Evolutionary conservation across 2,113 vertebrate genomes (phyloP).

Genomic region (Cathartes aura): DNA sequence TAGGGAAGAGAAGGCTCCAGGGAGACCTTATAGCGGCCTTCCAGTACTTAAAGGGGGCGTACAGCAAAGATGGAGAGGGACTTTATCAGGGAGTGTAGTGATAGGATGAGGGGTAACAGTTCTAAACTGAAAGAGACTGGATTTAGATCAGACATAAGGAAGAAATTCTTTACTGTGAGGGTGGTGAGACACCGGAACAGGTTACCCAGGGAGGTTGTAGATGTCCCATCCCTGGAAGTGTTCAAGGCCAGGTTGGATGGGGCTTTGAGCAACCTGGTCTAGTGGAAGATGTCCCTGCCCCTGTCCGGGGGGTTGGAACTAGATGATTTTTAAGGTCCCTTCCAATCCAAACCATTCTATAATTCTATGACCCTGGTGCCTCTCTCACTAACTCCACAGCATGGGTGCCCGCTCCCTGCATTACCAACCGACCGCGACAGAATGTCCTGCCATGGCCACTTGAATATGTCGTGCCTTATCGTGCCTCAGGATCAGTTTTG

Average conservation of each 20-base stretch:
- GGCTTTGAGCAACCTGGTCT: background rate
- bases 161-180: background rate
- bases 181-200: background rate
- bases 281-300: background rate
- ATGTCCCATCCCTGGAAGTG: background rate
- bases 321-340: background rate
- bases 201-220: background rate
- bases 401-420: fast-evolving
- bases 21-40: background rate
- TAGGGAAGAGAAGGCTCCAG: background rate
- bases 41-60: no score
- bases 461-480: background rate
- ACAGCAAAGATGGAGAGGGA: background rate
- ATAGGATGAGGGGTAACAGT: background rate
- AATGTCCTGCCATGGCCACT: fast-evolving
- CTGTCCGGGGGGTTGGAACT: background rate
- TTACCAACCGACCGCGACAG: background rate
- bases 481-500: background rate
- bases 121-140: background rate
- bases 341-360: background rate
- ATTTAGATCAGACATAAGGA: background rate
- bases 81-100: background rate
- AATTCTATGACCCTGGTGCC: background rate
- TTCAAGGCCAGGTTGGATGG: background rate
- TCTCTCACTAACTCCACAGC: background rate